Percentiles rank a stretch among this genome's conserved stretches.
Conservation (phyloP, 2,797 vertebrate genomes). For the Xerus rutilus region DNA sequence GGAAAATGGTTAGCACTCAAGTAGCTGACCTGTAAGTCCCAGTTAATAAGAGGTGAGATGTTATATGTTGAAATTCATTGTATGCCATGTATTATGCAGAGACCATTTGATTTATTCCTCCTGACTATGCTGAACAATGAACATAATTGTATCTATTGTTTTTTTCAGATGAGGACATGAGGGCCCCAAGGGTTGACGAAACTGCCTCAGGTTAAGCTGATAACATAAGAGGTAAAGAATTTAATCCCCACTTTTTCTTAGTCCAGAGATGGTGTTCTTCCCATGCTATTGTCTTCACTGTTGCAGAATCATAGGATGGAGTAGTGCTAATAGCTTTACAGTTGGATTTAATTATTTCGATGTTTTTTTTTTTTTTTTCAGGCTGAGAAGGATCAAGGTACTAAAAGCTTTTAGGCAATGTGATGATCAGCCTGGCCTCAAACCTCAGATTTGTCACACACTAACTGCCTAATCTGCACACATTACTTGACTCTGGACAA, state of each 20-base stretch:
- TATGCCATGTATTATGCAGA: not conserved
- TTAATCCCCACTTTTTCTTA: not conserved
- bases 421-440: not conserved
- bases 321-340: not conserved
- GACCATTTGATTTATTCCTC: not conserved
- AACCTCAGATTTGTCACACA: not conserved
- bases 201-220: not conserved
- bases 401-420: not conserved
- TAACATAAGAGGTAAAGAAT: not conserved
- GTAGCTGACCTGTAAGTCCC: not conserved
- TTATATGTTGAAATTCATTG: not conserved
- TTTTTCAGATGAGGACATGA: not conserved
- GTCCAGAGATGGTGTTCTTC: not conserved
- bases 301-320: not conserved
- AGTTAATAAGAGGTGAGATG: not conserved
- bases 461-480: not conserved
- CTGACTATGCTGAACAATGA: not conserved
- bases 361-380: not conserved
- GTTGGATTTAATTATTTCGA: not conserved
- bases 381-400: not conserved
- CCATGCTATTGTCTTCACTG: not conserved
- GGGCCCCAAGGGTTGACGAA: not conserved
- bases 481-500: not conserved
- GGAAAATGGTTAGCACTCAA: not conserved
- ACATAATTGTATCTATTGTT: not conserved